Base-by-base conservation (phyloP, 2,113 vertebrate genomes). In the Strix aluco region DNA sequence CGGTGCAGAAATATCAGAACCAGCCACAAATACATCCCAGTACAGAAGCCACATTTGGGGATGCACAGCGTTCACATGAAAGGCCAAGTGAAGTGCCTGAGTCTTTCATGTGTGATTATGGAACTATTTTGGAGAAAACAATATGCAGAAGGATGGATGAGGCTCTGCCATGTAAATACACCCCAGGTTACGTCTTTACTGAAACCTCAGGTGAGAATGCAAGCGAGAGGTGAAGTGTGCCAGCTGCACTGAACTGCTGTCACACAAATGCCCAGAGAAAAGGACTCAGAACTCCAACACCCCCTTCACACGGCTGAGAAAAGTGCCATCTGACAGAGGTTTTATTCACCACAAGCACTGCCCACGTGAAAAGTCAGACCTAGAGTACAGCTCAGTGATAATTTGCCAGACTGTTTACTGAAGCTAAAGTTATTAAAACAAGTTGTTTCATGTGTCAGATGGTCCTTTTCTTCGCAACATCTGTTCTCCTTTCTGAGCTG, bases 31-130 rank as follows among this genome's bases (percentile, higher is more conserved):
- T 0, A 6, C 21, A 42, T 4, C 26, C n/a, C 1, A 1, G 42
- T 3, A 36, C 25, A 51, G 61, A 52, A 73, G 38, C 19, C 49
- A 5, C 54, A 0, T 9, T 13, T 29, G 15, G 59, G 65, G 52
- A 61, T 4, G 25, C 15, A 3, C 3, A 1, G 15, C 5, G 2
- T 14, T 36, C 57, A 52, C 3, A 1, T 16, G 51, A 36, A 67
- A 61, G 52, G 58, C 27, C 59, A 38, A 58, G 38, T 8, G 51
- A 59, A 44, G 20, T 4, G 16, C 26, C 36, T 3, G 19, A 70
- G 59, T 9, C 34, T 26, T 47, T 21, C 32, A 2, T 1, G 22
- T 63, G 47, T 3, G 16, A 84, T 59, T 49, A 49, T 3, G n/a
- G 30, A 25, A 44, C 38, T 23, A 2, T 42, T 44, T 22, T 7